A percentile compares a stretch with the other conserved stretches of the same genome.
These are phyloP conservation scores for Halcyon leucocephala DNA, from an alignment of 2,797 vertebrate genomes.

Conservation along the genomic window DNA sequence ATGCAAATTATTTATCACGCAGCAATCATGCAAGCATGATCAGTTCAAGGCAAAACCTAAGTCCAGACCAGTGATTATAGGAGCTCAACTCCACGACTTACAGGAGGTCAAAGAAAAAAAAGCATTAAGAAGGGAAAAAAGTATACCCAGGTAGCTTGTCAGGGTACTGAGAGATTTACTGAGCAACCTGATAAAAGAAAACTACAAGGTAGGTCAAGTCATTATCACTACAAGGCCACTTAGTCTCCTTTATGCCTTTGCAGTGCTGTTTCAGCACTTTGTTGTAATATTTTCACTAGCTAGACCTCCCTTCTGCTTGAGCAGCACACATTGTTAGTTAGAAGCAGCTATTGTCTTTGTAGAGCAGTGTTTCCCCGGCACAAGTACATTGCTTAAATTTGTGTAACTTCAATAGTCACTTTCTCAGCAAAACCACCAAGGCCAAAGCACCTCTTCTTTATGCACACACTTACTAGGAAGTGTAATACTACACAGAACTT, in stretches of 20 bases:
- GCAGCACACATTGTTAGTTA: background rate
- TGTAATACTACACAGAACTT: fast-evolving
- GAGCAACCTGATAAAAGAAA: background rate
- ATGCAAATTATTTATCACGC: background rate
- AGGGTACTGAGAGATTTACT: background rate
- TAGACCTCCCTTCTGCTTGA: background rate
- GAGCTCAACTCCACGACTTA: background rate
- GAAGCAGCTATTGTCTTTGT: background rate
- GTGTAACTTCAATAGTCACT: background rate
- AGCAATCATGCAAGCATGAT: fast-evolving
- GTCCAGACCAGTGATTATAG: too few relatives aligned
- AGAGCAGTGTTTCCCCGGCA: background rate
- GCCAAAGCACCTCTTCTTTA: background rate
- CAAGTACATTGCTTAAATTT: background rate
- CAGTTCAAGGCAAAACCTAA: background rate
- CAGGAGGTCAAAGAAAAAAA: background rate
- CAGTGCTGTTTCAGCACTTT: background rate
- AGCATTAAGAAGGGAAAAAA: background rate
- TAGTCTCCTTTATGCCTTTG: background rate
- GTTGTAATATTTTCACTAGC: background rate
- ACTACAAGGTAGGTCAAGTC: background rate
- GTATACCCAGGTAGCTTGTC: background rate
- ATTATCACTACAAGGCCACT: background rate
- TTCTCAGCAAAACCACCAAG: background rate
- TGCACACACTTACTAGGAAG: background rate